Percentiles rank a stretch among this genome's conserved stretches.
These are phyloP conservation scores for Cepaea nemoralis DNA, from an alignment of 1,140 invertebrate species.

Conservation along the genomic window DNA sequence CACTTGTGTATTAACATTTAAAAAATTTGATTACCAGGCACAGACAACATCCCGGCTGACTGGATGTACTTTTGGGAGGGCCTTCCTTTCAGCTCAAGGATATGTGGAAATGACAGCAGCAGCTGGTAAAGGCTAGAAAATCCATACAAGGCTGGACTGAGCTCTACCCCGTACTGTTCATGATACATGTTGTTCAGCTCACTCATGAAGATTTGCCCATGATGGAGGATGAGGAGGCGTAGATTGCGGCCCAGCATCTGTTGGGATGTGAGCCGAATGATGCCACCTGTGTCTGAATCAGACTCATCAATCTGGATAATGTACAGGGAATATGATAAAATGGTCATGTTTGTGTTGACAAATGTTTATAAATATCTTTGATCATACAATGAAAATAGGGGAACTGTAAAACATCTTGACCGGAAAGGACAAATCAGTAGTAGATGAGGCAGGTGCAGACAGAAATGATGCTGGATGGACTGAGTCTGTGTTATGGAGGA, in stretches of 20 bases:
- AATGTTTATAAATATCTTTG: background rate
- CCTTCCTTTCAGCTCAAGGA: conserved; percentile 72
- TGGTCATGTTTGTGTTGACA: background rate
- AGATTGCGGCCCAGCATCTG: conserved; percentile 77
- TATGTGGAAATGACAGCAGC: conserved; percentile 76
- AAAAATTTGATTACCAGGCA: too few species aligned
- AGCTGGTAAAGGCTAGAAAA: conserved; percentile 74
- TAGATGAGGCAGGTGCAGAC: too few species aligned
- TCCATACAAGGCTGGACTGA: conserved; percentile 75
- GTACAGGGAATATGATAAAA: background rate
- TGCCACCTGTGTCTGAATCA: conserved; percentile 57
- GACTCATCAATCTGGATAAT: conserved; percentile 39
- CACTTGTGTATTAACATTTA: too few species aligned
- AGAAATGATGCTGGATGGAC: too few species aligned
- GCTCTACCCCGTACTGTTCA: conserved; percentile 74
- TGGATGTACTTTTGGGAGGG: conserved; percentile 57
- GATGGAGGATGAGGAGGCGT: conserved; percentile 75
- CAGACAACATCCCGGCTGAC: conserved; percentile 41
- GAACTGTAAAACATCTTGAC: too few species aligned
- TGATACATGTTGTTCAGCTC: conserved; percentile 76
- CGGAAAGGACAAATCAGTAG: too few species aligned
- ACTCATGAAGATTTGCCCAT: conserved; percentile 73
- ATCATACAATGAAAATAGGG: too few species aligned
- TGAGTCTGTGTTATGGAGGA: too few species aligned
- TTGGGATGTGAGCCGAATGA: conserved; percentile 75